Base-by-base conservation (phyloP, 1,140 invertebrate genomes). In the Mycetomoellerius zeteki region DNA sequence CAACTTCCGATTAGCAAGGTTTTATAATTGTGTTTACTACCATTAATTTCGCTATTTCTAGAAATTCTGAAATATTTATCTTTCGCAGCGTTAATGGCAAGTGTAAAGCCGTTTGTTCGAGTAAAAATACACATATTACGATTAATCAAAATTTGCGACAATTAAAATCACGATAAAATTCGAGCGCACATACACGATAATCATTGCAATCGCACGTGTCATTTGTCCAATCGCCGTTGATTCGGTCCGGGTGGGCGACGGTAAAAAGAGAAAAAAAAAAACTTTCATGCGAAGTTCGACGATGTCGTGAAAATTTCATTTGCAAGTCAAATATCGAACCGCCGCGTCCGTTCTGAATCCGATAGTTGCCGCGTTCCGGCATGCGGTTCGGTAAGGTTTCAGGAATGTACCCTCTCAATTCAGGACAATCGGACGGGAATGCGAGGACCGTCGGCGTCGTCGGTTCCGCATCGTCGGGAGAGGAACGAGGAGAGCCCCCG, bases 351-450 rank as follows among this genome's bases (percentile, higher is more conserved):
- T 33, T 84, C 56, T 19, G 80, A 58, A 54, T 19, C 19, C 54
- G 69, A 72, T 19, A 47, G 24, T 50, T 56, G 54, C 24, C 56
- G 64, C 69, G 47, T 76, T 33, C 56, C 47, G 30, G 12, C 37
- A 37, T 67, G 64, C 60, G 56, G 82, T 43, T 77, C 86, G 54
- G 69, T 86, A 90, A 90, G 78, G 86, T 87, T 85, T 87, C 80
- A 86, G 89, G 90, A 93, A 93, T 93, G 92, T 88, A 91, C 90
- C 90, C 88, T 89, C 90, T 92, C 90, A 92, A 92, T 93, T 94
- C 90, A 78, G 92, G 85, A 88, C 93, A 94, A 94, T 93, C 91
- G 91, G 86, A 86, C 89, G 86, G 93, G 93, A 94, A 94, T 94
- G 93, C 91, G 92, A 90, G 92, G 89, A 86, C 89, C 86, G 92